A percentile compares a stretch with the other conserved stretches of the same genome.
phyloP scores from a whole-genome alignment of 2,888 invertebrate species.

The Digitonthophagus gazella region DNA sequence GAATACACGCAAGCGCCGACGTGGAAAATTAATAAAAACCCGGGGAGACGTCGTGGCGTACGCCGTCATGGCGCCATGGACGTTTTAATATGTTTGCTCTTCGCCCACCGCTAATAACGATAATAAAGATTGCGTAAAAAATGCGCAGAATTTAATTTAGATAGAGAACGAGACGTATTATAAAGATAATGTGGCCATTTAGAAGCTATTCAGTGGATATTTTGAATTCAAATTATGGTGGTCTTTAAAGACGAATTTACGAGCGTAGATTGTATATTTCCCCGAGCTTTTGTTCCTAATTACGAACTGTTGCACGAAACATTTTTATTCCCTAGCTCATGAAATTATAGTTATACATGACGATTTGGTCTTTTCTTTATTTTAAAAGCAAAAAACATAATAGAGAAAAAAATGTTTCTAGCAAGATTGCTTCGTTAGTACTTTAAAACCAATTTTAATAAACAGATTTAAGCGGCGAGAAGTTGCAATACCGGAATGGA shows the following conservation, averaged over 20 bases:
- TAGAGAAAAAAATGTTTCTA: not conserved
- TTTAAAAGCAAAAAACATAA: not conserved
- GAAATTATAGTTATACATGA: not conserved
- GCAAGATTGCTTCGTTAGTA: too few species aligned
- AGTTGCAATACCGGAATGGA: not conserved
- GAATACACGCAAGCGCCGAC: not conserved
- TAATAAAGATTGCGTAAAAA: slow-evolving; percentile 4
- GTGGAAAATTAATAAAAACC: not conserved
- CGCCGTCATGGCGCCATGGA: not conserved
- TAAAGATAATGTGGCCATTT: not conserved
- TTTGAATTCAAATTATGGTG: not conserved
- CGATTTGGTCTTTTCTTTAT: too few species aligned
- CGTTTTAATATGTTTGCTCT: not conserved
- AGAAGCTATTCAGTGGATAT: too few species aligned
- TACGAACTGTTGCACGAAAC: not conserved
- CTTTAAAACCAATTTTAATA: not conserved
- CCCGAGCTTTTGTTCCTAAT: not conserved
- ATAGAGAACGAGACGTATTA: not conserved
- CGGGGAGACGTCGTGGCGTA: not conserved
- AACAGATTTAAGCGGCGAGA: not conserved
- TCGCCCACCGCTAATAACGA: not conserved
- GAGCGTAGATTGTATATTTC: not conserved
- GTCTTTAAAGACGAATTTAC: not conserved
- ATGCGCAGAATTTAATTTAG: slow-evolving; percentile 4
- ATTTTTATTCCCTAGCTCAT: not conserved